These are phyloP conservation scores for Amyelois transitella DNA, from an alignment of 1,140 invertebrate genomes.

Conservation along the genomic window DNA sequence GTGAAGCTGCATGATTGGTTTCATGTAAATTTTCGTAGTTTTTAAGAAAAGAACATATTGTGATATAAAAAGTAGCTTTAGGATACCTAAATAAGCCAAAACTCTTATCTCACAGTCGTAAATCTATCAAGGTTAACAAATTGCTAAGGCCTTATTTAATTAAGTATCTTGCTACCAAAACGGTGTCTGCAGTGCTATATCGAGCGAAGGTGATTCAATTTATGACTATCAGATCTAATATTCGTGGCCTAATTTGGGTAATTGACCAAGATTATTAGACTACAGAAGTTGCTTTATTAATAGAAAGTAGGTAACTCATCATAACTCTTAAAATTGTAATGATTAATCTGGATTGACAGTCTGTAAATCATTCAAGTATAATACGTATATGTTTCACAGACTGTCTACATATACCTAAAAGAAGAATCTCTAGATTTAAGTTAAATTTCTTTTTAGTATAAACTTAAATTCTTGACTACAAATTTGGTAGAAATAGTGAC, in stretches of 20 bases:
- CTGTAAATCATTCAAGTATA: no score
- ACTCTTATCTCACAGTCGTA: neutral
- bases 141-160: constrained; percentile 32
- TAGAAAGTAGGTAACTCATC: no score
- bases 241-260: constrained; percentile 35
- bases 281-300: constrained; percentile 7
- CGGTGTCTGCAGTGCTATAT: constrained; percentile 52
- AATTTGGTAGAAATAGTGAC: no score
- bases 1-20: no score
- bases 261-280: constrained; percentile 15
- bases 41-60: neutral
- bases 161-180: constrained; percentile 46
- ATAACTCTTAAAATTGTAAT: no score
- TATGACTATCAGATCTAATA: constrained; percentile 42
- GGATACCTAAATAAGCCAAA: neutral
- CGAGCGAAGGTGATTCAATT: constrained; percentile 54
- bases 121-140: constrained; percentile 3
- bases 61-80: neutral
- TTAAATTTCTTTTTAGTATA: no score
- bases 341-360: no score
- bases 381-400: no score
- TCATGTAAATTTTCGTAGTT: no score
- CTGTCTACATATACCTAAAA: no score
- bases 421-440: no score
- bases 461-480: no score